phyloP scores from a whole-genome alignment of 2,113 vertebrate species.

The Forbesichthys agassizii region DNA sequence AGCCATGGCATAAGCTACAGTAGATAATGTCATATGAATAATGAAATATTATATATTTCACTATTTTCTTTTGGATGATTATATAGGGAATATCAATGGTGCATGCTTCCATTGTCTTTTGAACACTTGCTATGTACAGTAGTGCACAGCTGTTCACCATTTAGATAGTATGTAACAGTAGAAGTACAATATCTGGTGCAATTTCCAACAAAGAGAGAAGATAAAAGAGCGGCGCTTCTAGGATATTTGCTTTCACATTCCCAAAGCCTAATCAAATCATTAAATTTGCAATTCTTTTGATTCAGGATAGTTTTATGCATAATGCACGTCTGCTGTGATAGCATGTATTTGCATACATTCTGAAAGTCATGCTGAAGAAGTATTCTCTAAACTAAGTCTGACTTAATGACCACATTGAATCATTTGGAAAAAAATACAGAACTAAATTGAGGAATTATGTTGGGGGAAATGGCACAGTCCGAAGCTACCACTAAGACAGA shows the following conservation, averaged over 20 bases:
- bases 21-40: no score
- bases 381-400: neutral
- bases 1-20: no score
- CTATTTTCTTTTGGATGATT: no score
- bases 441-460: no score
- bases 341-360: constrained; percentile 6
- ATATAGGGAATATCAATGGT: no score
- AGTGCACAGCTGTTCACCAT: no score
- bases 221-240: constrained; percentile 17
- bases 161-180: neutral
- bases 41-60: no score
- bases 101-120: no score
- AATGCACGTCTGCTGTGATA: constrained; percentile 18
- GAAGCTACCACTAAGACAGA: constrained; percentile 5
- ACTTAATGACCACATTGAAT: neutral
- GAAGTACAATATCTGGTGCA: neutral
- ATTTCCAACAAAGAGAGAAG: constrained; percentile 17
- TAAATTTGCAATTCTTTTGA: constrained; percentile 35
- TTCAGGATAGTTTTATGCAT: constrained; percentile 32
- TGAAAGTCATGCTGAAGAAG: constrained; percentile 1
- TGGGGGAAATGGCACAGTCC: neutral
- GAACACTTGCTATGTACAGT: no score
- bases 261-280: constrained; percentile 33
- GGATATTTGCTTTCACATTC: constrained; percentile 16
- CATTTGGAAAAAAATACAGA: constrained; percentile 5